Percentiles rank a stretch among this genome's conserved stretches.
Evolutionary conservation across 2,888 invertebrate genomes (phyloP).

Genomic region (Drosophila atripex): DNA sequence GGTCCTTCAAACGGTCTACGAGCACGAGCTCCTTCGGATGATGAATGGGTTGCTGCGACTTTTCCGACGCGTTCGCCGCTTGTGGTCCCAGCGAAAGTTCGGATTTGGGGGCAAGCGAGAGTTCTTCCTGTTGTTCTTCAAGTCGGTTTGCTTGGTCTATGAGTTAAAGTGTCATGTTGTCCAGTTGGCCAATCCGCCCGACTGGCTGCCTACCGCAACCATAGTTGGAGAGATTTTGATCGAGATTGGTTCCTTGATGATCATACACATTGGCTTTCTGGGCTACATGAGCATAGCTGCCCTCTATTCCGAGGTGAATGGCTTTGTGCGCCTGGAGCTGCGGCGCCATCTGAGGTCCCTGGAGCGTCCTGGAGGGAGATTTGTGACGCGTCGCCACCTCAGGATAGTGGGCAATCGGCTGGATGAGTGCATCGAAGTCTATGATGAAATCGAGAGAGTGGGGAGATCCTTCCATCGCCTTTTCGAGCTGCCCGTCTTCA

Average conservation of each 20-base stretch:
- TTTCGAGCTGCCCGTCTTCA: conserved; percentile 54
- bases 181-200: rapidly evolving
- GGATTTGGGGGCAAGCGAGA: conserved; percentile 51
- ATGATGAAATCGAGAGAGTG: conserved; percentile 53
- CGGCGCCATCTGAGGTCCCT: conserved; percentile 39
- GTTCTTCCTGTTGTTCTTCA: conserved; percentile 46
- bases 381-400: conserved; percentile 8
- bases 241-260: conserved; percentile 30
- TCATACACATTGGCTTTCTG: conserved; percentile 54
- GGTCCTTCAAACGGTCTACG: conserved; percentile 49
- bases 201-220: rapidly evolving
- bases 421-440: conserved; percentile 48
- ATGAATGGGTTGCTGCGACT: conserved; percentile 53
- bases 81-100: conserved; percentile 18
- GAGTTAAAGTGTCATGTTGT: conserved; percentile 22
- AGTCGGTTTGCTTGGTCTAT: conserved; percentile 34
- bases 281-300: conserved; percentile 60
- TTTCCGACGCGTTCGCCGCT: conserved; percentile 35
- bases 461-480: conserved; percentile 47
- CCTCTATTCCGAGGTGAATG: conserved; percentile 55
- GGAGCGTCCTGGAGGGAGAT: conserved; percentile 7
- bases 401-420: conserved; percentile 31
- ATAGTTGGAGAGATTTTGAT: conserved; percentile 16
- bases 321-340: conserved; percentile 50
- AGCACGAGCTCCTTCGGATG: conserved; percentile 37